These are phyloP conservation scores for Argyrosomus japonicus DNA, from an alignment of 2,113 vertebrate species.

Conservation along the genomic window DNA sequence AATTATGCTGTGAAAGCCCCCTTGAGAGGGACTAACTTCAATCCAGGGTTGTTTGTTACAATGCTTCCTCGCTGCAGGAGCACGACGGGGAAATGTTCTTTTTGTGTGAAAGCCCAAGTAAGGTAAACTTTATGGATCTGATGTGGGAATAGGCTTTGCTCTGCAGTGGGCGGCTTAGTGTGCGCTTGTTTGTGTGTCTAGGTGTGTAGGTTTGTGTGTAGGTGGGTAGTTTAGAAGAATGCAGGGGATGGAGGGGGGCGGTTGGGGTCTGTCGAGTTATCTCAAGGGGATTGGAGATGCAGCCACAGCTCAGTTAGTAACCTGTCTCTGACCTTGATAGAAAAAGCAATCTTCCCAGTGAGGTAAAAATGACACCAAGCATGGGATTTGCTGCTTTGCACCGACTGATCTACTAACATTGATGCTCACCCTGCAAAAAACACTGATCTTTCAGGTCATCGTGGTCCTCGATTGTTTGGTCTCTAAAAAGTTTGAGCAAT, in stretches of 20 bases:
- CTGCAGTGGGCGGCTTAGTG: conserved; percentile 52
- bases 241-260: background rate
- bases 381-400: conserved; percentile 65
- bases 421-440: conserved; percentile 48
- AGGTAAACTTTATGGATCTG: conserved; percentile 80
- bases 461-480: conserved; percentile 3
- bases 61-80: conserved; percentile 39
- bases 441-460: conserved; percentile 20
- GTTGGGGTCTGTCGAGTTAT: conserved; percentile 33
- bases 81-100: conserved; percentile 68
- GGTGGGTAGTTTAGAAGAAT: conserved; percentile 40
- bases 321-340: conserved; percentile 80
- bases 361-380: conserved; percentile 59
- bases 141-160: conserved; percentile 73
- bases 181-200: conserved; percentile 44
- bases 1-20: conserved; percentile 59
- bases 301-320: conserved; percentile 69
- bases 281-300: conserved; percentile 61
- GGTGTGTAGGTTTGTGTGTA: conserved; percentile 45
- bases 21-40: conserved; percentile 49
- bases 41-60: conserved; percentile 51
- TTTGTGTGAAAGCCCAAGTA: conserved; percentile 56
- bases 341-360: conserved; percentile 77
- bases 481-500: conserved; percentile 26
- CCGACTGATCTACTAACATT: conserved; percentile 51